Evolutionary conservation across 2,888 invertebrate species (phyloP).

Genomic region (Nasonia oneida): DNA sequence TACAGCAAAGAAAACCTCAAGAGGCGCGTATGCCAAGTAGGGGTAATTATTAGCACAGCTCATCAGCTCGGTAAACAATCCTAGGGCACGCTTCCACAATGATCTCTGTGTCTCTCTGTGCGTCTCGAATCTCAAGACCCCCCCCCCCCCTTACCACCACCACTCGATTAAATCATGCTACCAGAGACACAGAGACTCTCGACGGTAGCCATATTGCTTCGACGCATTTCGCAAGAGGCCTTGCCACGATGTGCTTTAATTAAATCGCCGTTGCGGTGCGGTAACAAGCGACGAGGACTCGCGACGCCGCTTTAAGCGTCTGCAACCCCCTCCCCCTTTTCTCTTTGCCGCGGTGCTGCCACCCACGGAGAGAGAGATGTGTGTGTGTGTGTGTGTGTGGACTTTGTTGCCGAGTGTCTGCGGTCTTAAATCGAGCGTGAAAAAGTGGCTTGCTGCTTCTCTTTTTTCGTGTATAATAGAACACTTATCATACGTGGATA

Average conservation of each 20-base stretch:
- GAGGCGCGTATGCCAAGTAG: too few relatives aligned
- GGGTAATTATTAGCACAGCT: background rate
- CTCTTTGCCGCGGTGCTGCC: too few relatives aligned
- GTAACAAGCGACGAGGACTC: conserved; percentile 16
- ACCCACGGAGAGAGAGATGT: background rate
- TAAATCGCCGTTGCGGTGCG: conserved; percentile 26
- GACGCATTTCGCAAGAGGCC: conserved; percentile 22
- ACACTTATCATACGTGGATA: too few relatives aligned
- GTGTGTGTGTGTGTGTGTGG: background rate
- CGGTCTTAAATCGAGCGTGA: background rate
- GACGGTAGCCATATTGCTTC: conserved; percentile 12
- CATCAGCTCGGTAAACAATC: background rate
- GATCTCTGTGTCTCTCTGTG: background rate
- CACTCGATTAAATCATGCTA: conserved; percentile 13
- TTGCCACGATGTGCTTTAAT: conserved; percentile 23
- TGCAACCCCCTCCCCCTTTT: too few relatives aligned
- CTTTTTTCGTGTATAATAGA: too few relatives aligned
- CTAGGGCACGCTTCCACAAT: background rate
- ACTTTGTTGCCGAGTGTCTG: background rate
- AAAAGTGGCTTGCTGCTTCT: background rate
- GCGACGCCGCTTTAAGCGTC: background rate
- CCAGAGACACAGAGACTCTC: background rate
- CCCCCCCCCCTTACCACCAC: background rate
- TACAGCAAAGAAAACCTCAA: too few relatives aligned
- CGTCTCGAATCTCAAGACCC: background rate